Conservation (phyloP, 2,113 vertebrate genomes). For the Ancistrus triradiatus region DNA sequence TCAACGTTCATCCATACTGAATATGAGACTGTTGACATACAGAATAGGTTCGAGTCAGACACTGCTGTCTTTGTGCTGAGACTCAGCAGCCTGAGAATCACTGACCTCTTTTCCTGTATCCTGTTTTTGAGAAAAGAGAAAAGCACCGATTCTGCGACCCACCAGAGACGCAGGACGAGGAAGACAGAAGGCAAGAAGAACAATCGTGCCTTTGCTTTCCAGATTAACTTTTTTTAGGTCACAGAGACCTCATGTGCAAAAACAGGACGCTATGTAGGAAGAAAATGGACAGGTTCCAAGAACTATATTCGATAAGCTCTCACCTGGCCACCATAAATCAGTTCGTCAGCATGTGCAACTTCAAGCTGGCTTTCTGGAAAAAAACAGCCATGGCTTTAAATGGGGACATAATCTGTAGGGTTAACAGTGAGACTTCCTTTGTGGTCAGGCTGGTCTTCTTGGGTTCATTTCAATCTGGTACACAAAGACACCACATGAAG, state of each 20-base stretch:
- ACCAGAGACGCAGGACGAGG: background rate
- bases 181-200: slow-evolving; percentile 16
- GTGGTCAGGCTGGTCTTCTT: too few relatives aligned
- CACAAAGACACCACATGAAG: too few relatives aligned
- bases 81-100: slow-evolving; percentile 15
- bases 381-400: too few relatives aligned
- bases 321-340: background rate
- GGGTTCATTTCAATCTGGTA: too few relatives aligned
- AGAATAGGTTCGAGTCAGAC: too few relatives aligned
- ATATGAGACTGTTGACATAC: too few relatives aligned
- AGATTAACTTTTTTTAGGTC: slow-evolving; percentile 19
- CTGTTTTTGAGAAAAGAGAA: slow-evolving; percentile 37
- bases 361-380: too few relatives aligned
- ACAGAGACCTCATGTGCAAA: background rate
- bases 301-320: background rate
- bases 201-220: slow-evolving; percentile 26
- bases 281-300: background rate
- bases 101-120: slow-evolving; percentile 31
- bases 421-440: too few relatives aligned
- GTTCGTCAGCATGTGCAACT: background rate
- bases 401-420: too few relatives aligned
- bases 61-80: slow-evolving; percentile 26
- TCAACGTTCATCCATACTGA: too few relatives aligned
- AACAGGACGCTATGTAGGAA: slow-evolving; percentile 4
- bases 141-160: slow-evolving; percentile 13